Percentiles rank a stretch among this genome's conserved stretches.
phyloP scores from a whole-genome alignment of 1,140 invertebrate species.

The Drosophila bifasciata region DNA sequence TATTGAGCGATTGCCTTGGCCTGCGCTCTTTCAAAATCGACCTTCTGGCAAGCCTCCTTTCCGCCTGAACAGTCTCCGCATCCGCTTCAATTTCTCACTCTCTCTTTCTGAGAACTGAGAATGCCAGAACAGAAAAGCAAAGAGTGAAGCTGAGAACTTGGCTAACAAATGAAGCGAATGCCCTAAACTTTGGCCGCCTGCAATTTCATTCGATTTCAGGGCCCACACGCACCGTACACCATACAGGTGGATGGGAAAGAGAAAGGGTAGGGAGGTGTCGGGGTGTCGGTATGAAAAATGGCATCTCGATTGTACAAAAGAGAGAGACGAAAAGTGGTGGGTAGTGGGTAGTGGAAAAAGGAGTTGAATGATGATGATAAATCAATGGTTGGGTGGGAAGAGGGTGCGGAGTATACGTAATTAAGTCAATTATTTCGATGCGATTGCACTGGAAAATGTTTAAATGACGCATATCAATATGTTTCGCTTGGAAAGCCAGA shows the following conservation, averaged over 20 bases:
- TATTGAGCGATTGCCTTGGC: conserved; percentile 41
- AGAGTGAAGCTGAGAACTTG: conserved; percentile 36
- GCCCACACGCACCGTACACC: conserved; percentile 23
- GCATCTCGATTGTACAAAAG: conserved; percentile 45
- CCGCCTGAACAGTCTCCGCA: conserved; percentile 32
- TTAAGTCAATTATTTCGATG: conserved; percentile 77
- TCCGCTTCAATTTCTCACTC: conserved; percentile 40
- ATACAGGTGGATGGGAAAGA: conserved; percentile 23
- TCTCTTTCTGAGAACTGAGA: too few relatives aligned
- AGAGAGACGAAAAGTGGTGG: background rate
- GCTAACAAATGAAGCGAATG: conserved; percentile 71
- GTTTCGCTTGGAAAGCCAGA: conserved; percentile 4
- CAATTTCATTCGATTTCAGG: conserved; percentile 61
- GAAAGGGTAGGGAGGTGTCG: background rate
- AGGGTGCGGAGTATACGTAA: conserved; percentile 52
- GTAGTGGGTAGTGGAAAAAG: too few relatives aligned
- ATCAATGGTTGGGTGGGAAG: conserved; percentile 48
- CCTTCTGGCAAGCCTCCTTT: conserved; percentile 41
- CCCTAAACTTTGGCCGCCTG: conserved; percentile 60
- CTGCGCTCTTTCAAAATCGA: conserved; percentile 32
- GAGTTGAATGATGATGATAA: conserved; percentile 49
- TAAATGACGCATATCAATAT: conserved; percentile 60
- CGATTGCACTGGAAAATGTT: conserved; percentile 64
- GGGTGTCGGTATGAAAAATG: conserved; percentile 65
- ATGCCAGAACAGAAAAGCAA: too few relatives aligned